A percentile compares a stretch with the other conserved stretches of the same genome.
Evolutionary conservation across 2,888 invertebrate genomes (phyloP).

Genomic region (Laspeyria flexula): DNA sequence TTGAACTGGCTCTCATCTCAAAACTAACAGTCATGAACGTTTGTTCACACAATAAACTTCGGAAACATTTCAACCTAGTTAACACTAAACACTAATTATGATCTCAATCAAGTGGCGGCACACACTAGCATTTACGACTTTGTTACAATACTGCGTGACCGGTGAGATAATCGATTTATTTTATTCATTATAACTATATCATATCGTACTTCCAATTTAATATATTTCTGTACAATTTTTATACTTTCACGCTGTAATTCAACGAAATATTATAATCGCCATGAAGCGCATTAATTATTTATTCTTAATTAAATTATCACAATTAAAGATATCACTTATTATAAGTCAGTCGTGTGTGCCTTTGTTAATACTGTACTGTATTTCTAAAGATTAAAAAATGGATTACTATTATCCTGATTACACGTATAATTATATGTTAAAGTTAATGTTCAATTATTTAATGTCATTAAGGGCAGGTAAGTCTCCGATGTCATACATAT

Average conservation of each 20-base stretch:
- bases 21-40: constrained; percentile 38
- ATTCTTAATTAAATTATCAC: not conserved
- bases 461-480: constrained; percentile 1
- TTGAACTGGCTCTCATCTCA: constrained; percentile 17
- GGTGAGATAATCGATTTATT: constrained; percentile 46
- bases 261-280: not conserved
- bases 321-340: not conserved
- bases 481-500: not conserved
- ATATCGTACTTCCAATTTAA: not conserved
- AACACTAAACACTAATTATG: constrained; percentile 33
- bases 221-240: constrained; percentile 3
- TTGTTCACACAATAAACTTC: constrained; percentile 35
- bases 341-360: not conserved
- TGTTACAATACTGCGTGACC: constrained; percentile 27
- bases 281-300: not conserved
- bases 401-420: not conserved
- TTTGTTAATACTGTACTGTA: not conserved
- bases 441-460: not conserved
- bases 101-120: constrained; percentile 19
- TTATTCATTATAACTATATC: constrained; percentile 6
- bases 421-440: not conserved
- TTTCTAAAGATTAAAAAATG: not conserved
- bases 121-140: constrained; percentile 22
- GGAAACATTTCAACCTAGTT: constrained; percentile 28
- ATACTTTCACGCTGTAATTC: constrained; percentile 2